Evolutionary conservation across 2,797 vertebrate species (phyloP), one percentile per base, ranked within the genome.

Genomic region (Zenarchopterus dispar): DNA sequence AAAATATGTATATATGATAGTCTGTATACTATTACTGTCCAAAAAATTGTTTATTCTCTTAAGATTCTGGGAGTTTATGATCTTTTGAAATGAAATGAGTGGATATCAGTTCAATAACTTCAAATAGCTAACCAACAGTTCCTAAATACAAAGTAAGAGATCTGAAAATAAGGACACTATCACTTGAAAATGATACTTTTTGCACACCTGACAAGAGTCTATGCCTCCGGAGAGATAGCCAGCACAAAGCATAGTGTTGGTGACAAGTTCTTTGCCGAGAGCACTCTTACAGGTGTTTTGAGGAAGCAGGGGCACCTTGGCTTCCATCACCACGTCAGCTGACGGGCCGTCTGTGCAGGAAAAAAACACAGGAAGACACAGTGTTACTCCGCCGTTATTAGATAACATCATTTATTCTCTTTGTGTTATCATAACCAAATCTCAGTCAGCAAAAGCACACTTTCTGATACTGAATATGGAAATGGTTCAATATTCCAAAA

Each of bases 211-310:
- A 84, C 97, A 98, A 16, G 96, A 97, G 84, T 98, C 96, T 0
- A 96, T 91, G 61, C 96, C 96, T 23, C 97, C 97, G 0, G 94
- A 93, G 61, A 97, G 93, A 74, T 95, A 97, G 0, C 97, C 96
- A 0, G 96, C 97, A 52, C 97, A 98, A 61, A 98, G 94, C 96
- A 98, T 98, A 23, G 95, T 94, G 55, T 85, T 96, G 73, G 96
- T 97, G 78, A 95, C 92, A 72, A 97, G 86, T 2, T 95, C 95
- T 70, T 94, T 94, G 21, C 97, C 97, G 15, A 98, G 89, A 0
- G 94, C 87, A 0, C 84, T 93, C 54, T 90, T 94, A 75, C 97
- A 99, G 0, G 93, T 94, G 78, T 94, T 94, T 39, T 94, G 92
- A 62, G 95, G 93, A 60, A 98, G 91, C 71, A 99, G 85, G 0